Evolutionary conservation across 1,140 invertebrate species (phyloP).

Genomic region (Sitodiplosis mosellana): DNA sequence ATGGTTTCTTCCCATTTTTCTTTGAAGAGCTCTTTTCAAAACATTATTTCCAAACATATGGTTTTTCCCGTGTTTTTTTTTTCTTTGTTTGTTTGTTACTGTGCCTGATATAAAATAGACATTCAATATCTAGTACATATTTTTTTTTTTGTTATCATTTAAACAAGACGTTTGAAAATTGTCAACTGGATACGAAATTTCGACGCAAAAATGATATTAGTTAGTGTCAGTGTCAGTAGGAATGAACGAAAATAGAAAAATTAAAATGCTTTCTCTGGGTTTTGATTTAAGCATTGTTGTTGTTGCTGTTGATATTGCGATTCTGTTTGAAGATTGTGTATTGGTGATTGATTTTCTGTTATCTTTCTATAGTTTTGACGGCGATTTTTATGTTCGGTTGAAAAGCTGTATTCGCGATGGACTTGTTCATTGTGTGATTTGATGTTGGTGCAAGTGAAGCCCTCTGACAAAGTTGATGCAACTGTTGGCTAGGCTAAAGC

Average conservation of each 20-base stretch:
- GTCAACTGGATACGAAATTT: neutral
- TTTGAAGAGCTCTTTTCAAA: neutral
- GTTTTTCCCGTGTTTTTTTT: neutral
- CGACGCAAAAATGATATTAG: neutral
- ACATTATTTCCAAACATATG: neutral
- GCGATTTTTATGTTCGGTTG: neutral
- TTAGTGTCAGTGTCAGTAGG: neutral
- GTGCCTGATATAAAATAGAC: neutral
- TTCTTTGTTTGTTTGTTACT: neutral
- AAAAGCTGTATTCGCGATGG: conserved; percentile 1
- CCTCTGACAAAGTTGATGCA: no score
- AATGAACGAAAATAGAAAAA: no score
- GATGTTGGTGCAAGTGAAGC: no score
- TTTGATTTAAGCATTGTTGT: neutral
- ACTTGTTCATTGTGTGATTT: no score
- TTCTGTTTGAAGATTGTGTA: no score
- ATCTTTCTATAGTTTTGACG: no score
- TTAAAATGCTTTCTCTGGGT: neutral
- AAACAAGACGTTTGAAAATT: neutral
- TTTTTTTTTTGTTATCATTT: neutral
- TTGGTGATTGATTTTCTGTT: no score
- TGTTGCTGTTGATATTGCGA: no score
- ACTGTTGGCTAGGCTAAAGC: no score
- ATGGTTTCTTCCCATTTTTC: neutral
- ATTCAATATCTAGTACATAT: neutral